Conservation (phyloP, 2,113 vertebrate genomes). For the Chloebia gouldiae region DNA sequence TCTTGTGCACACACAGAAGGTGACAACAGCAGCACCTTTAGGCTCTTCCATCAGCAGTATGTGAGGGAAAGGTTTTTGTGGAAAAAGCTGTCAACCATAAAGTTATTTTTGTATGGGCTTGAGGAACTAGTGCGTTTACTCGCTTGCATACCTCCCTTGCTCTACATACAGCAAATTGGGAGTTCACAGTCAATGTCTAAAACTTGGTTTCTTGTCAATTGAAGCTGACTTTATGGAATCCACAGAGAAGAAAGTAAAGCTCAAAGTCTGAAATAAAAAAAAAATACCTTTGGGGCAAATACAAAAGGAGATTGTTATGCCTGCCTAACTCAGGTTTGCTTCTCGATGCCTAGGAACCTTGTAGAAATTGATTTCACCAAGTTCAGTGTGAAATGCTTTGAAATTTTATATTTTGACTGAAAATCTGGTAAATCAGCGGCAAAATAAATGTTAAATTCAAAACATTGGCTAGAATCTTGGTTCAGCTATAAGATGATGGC, state of each 20-base stretch:
- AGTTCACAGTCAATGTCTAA: background rate
- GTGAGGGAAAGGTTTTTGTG: background rate
- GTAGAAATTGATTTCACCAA: background rate
- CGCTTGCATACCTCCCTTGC: background rate
- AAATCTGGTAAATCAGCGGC: background rate
- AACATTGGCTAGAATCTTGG: background rate
- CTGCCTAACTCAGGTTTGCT: background rate
- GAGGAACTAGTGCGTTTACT: background rate
- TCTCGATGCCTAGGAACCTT: background rate
- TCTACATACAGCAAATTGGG: background rate
- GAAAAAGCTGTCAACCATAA: background rate
- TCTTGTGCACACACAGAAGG: background rate
- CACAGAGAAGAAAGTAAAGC: background rate
- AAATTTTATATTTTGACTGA: background rate
- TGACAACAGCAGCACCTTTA: background rate
- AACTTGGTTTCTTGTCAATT: background rate
- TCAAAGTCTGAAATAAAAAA: background rate
- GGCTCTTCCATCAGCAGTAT: rapidly evolving
- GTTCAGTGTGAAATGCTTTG: background rate
- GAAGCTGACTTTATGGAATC: background rate
- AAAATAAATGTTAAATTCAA: background rate
- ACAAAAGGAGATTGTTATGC: background rate
- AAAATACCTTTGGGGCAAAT: background rate
- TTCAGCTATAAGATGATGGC: background rate
- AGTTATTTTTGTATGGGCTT: background rate